A percentile compares a stretch with the other conserved stretches of the same genome.
Conservation (phyloP, 2,797 vertebrate species). For the Emys orbicularis region DNA sequence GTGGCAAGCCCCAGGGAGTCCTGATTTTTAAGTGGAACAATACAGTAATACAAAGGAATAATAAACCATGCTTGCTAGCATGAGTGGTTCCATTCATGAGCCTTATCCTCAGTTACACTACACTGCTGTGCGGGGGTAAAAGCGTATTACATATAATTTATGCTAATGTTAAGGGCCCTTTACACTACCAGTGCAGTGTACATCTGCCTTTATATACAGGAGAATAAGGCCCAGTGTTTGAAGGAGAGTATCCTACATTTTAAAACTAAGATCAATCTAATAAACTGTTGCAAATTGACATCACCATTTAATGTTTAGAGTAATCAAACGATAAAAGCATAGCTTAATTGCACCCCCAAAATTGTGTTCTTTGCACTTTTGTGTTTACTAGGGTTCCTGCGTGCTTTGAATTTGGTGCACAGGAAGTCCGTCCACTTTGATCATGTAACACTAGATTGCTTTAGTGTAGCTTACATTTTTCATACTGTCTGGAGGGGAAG, state of each 20-base stretch:
- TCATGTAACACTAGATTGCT: background rate
- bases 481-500: background rate
- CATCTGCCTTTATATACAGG: background rate
- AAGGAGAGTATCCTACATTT: background rate
- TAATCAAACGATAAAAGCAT: background rate
- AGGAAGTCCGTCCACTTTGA: background rate
- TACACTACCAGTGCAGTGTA: background rate
- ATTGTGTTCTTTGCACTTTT: background rate
- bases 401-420: background rate
- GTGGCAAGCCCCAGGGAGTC: background rate
- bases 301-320: background rate
- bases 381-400: background rate
- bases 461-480: background rate
- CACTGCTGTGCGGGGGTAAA: rapidly evolving
- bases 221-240: background rate
- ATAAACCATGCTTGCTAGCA: rapidly evolving
- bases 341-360: background rate
- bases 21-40: background rate
- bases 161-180: background rate
- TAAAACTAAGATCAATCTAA: background rate
- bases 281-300: background rate
- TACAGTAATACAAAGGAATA: rapidly evolving
- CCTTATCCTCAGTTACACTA: rapidly evolving
- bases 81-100: rapidly evolving
- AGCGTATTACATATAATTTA: background rate